Percentiles rank a stretch among this genome's conserved stretches.
Evolutionary conservation across 2,113 vertebrate species (phyloP).

Genomic region (Psittacus erithacus): DNA sequence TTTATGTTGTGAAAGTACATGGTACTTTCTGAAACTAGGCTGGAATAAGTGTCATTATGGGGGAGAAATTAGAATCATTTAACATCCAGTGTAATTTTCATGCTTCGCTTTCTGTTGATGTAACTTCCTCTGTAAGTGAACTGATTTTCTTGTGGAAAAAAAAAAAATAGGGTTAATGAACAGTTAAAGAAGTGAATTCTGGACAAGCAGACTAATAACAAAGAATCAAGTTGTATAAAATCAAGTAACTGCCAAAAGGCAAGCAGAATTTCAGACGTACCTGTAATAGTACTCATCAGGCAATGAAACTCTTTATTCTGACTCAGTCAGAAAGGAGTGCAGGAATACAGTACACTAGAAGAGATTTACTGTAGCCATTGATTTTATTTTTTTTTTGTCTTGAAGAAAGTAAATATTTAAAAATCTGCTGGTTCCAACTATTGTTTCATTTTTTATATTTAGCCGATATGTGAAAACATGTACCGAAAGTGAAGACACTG

Average conservation of each 20-base stretch:
- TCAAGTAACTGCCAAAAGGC: background rate
- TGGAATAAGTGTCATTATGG: background rate
- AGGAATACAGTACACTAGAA: background rate
- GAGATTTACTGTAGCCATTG: background rate
- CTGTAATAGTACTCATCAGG: background rate
- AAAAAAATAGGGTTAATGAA: background rate
- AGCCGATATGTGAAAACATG: conserved; percentile 83
- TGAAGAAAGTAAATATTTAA: background rate
- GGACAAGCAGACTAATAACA: background rate
- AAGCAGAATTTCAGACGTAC: background rate
- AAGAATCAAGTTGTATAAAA: background rate
- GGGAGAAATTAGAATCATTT: background rate
- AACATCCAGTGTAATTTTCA: background rate
- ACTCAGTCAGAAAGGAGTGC: background rate
- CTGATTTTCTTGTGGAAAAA: background rate
- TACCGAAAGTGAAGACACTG: conserved; percentile 82
- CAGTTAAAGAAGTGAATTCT: background rate
- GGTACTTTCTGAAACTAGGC: background rate
- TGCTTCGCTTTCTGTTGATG: background rate
- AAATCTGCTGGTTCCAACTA: background rate
- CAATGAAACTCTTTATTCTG: background rate
- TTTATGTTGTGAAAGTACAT: background rate
- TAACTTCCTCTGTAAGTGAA: background rate
- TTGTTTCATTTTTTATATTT: conserved; percentile 38
- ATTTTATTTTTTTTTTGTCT: background rate